Conservation (phyloP, 1,140 invertebrate genomes). For the Sarcophaga peregrina region DNA sequence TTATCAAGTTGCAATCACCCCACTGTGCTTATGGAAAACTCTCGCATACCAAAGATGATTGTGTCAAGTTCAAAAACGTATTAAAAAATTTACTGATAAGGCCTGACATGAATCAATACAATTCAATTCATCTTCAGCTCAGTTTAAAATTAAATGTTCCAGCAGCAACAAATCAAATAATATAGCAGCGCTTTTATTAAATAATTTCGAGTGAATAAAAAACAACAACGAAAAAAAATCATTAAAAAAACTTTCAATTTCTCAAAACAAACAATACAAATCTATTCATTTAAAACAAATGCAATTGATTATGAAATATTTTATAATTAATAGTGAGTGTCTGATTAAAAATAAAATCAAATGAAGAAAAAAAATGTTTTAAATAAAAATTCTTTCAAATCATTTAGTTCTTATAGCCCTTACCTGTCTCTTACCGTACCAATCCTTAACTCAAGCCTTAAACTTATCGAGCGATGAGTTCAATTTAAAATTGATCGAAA, state of each 20-base stretch:
- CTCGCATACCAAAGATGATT: not conserved
- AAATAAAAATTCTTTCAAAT: not conserved
- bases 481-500: not conserved
- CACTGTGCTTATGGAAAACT: not conserved
- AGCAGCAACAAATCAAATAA: not conserved
- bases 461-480: not conserved
- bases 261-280: not conserved
- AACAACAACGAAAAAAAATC: not conserved
- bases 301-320: not conserved
- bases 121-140: not conserved
- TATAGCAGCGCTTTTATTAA: not conserved
- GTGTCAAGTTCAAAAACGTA: conserved; percentile 37
- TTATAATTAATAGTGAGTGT: not conserved
- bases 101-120: not conserved
- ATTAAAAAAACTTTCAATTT: not conserved
- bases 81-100: conserved; percentile 1
- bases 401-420: not conserved
- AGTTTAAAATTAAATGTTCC: not conserved
- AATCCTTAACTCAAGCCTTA: not conserved
- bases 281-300: not conserved
- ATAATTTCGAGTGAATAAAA: not conserved
- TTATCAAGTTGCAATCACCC: not conserved
- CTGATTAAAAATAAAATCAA: not conserved
- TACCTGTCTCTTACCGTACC: not conserved
- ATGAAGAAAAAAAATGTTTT: not conserved